These are phyloP conservation scores for Sycophila texana DNA, from an alignment of 2,888 invertebrate genomes.

Conservation along the genomic window DNA sequence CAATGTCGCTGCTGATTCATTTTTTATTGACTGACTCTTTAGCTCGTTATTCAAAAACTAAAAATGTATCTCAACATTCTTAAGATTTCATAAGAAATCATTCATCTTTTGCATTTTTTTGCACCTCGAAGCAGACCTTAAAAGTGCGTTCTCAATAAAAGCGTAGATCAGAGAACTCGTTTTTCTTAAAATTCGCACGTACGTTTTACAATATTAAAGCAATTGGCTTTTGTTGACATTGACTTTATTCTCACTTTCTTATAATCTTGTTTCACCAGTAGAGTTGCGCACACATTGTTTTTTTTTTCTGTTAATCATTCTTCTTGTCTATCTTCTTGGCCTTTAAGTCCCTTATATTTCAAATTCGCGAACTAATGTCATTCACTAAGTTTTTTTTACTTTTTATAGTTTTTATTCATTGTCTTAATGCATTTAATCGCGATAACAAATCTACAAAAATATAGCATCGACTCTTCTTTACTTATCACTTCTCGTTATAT, in stretches of 20 bases:
- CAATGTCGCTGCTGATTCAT: slow-evolving; percentile 30
- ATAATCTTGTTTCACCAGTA: slow-evolving; percentile 32
- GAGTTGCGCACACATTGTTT: slow-evolving; percentile 24
- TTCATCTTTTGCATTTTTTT: slow-evolving; percentile 23
- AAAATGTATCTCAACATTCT: slow-evolving; percentile 52
- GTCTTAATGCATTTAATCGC: slow-evolving; percentile 74
- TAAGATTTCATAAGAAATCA: slow-evolving; percentile 35
- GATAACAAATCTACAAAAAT: slow-evolving; percentile 76
- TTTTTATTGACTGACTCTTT: slow-evolving; percentile 56
- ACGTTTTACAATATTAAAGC: slow-evolving; percentile 28
- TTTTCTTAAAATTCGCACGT: slow-evolving; percentile 10
- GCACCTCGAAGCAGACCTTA: slow-evolving; percentile 33
- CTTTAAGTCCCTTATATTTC: slow-evolving; percentile 41
- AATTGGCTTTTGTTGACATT: slow-evolving; percentile 47
- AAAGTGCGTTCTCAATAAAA: slow-evolving; percentile 31
- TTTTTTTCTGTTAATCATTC: neutral
- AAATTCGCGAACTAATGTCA: slow-evolving; percentile 53
- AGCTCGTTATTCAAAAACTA: slow-evolving; percentile 49
- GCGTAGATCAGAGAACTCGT: slow-evolving; percentile 23
- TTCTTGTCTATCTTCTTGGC: slow-evolving; percentile 18
- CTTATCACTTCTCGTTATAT: slow-evolving; percentile 69
- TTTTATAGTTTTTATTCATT: slow-evolving; percentile 69
- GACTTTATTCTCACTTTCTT: slow-evolving; percentile 36
- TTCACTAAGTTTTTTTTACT: slow-evolving; percentile 57
- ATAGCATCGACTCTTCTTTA: slow-evolving; percentile 69